Evolutionary conservation across 2,113 vertebrate genomes (phyloP), one percentile per base, ranked within the genome.

Genomic region (Pungitius pungitius): DNA sequence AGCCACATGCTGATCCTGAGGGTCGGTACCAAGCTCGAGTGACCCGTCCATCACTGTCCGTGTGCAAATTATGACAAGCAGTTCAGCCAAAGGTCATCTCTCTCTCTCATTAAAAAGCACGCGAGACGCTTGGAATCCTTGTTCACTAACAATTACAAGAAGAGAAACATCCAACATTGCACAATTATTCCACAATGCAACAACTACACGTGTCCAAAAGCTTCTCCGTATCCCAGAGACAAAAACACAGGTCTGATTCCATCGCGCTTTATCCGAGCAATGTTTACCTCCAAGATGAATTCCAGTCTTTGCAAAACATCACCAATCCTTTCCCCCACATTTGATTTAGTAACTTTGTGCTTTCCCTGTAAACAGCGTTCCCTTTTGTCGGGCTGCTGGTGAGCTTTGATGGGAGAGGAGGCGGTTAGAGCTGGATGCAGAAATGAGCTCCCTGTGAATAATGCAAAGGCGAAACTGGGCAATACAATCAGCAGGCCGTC

Each of bases 371-470:
- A 24, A 43, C 11, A 51, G 39, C 26, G 51, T 64, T 69, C 56
- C 30, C 61, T 20, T 11, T 30, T 59, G 27, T 66, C 60, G 45
- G 37, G 27, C 75, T 54, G 57, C 37, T 33, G 54, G 17, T 56
- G 75, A 58, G 70, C 59, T 69, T 20, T 58, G 68, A 82, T 45
- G 52, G 54, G 55, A 39, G 72, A 63, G 72, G 82, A 78, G 69
- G 66, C 51, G 51, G 71, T 81, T 43, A n/a, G 75, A 57, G 64
- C 27, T 73, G 72, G 77, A 69, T 69, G 49, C n/a, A 35, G 52
- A 83, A 83, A 89, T 79, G 75, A 75, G 57, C 77, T 90, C 82
- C 73, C 60, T 75, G 68, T 92, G 71, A 91, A 92, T 91, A 90
- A 92, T 92, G 84, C 85, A 90, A 39, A 3, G 75, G 78, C 49